These are phyloP conservation scores for Philotrypesis tridentata DNA, from an alignment of 1,140 invertebrate species.

Conservation along the genomic window DNA sequence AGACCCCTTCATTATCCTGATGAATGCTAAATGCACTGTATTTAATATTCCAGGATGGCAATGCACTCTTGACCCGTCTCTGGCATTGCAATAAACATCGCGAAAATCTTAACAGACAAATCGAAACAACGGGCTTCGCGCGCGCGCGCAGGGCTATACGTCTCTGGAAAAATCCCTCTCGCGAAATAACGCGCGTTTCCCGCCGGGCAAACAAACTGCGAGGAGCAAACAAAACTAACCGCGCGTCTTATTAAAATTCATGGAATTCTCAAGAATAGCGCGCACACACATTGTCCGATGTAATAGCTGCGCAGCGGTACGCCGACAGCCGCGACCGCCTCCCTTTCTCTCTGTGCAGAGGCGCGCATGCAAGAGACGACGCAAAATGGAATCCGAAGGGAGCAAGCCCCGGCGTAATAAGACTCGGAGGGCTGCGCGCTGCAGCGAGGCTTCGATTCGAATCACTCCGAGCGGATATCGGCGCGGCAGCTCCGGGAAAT, in stretches of 20 bases:
- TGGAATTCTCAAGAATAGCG: neutral
- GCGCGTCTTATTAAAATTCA: neutral
- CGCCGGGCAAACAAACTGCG: neutral
- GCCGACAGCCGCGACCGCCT: neutral
- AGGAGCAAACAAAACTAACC: neutral
- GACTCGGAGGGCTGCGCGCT: neutral
- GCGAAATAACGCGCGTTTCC: too few relatives aligned
- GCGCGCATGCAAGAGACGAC: neutral
- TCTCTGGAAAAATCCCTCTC: too few relatives aligned
- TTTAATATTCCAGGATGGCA: too few relatives aligned
- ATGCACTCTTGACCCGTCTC: too few relatives aligned
- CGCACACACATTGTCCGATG: neutral
- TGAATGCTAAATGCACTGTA: too few relatives aligned
- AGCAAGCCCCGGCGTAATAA: neutral
- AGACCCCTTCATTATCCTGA: too few relatives aligned
- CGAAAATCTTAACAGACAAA: too few relatives aligned
- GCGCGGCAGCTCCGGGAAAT: constrained; percentile 16
- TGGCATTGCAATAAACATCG: too few relatives aligned
- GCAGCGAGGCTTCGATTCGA: constrained; percentile 6
- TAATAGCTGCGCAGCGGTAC: too few relatives aligned
- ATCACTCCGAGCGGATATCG: constrained; percentile 34
- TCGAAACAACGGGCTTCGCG: too few relatives aligned
- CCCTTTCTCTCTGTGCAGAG: neutral
- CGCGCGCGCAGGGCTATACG: too few relatives aligned
- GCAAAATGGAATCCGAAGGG: neutral